Evolutionary conservation across 1,140 invertebrate species (phyloP), one percentile per base, ranked within the genome.

Genomic region (Pseudomyrmex concolor): DNA sequence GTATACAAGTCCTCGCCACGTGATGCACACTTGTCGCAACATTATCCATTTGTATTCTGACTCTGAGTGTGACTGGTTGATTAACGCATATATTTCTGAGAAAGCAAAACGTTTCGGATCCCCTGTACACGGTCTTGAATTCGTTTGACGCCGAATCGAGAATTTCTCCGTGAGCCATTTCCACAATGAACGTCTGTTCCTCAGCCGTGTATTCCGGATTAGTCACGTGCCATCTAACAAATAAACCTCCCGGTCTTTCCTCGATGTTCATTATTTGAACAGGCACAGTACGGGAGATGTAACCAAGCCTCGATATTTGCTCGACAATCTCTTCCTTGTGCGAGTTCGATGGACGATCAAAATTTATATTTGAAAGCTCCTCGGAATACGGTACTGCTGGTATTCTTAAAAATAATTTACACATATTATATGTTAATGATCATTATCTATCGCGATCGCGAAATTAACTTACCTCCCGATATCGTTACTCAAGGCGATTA

Each of bases 121-220:
- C 90, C 59, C 73, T 84, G n/a, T 91, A 91, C 2, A 90, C 76
- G 5, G 85, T 90, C 12, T 86, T 78, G 66, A 91, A 91, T 2
- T 68, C 63, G 57, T 81, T 62, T 0, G 82, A 85, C n/a, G 55
- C 54, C 5, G 83, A 57, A 12, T 91, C 86, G 25, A 72, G 12
- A 63, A 84, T 63, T 77, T 90, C 84, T 12, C 87, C 90, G 2
- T 63, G 45, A 7, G 89, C 86, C 66, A 74, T 90, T 73, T 91
- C 89, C 8, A 91, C 81, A 10, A 91, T n/a, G 60, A 86, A 91
- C 43, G 57, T 86, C 43, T 91, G 87, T 59, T 90, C 90, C 57
- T 90, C 90, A 7, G 22, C 59, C 0, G 74, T 71, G 63, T 86
- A 91, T 45, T 91, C 89, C 9, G 90, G 84, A 86, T 91, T 87